Percentiles rank a stretch among this genome's conserved stretches.
phyloP scores from a whole-genome alignment of 2,113 vertebrate species.

The Pedetes capensis region DNA sequence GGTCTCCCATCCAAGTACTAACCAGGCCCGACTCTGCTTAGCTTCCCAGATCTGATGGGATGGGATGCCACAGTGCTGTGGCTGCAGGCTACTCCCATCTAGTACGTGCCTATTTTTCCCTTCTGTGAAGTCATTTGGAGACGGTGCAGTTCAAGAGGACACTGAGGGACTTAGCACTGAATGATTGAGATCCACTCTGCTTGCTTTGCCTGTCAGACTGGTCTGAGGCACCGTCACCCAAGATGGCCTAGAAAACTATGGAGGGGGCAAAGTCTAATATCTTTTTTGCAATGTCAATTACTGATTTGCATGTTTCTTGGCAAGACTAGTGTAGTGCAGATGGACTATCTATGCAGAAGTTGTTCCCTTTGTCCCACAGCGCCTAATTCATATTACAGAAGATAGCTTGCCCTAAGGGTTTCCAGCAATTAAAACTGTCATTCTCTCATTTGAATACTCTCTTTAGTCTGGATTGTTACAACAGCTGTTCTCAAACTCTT shows the following conservation, averaged over 20 bases:
- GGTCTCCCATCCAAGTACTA: too few species aligned
- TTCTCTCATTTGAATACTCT: slow-evolving; percentile 7
- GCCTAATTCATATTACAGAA: slow-evolving; percentile 38
- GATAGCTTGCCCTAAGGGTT: slow-evolving; percentile 31
- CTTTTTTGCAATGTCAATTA: background rate
- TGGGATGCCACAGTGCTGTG: too few species aligned
- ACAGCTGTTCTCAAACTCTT: slow-evolving; percentile 42
- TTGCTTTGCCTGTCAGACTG: background rate
- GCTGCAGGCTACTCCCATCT: too few species aligned
- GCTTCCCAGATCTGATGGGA: too few species aligned
- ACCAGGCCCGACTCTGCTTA: too few species aligned
- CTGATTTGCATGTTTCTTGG: slow-evolving; percentile 52
- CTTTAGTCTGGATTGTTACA: slow-evolving; percentile 9
- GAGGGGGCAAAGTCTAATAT: background rate
- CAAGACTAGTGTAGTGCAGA: slow-evolving; percentile 37
- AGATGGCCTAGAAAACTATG: background rate
- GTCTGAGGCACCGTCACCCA: slow-evolving; percentile 18
- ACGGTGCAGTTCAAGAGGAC: background rate
- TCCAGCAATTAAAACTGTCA: slow-evolving; percentile 43
- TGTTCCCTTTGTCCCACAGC: slow-evolving; percentile 42
- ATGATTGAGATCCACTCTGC: background rate
- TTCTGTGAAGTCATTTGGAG: background rate
- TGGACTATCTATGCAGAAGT: slow-evolving; percentile 36
- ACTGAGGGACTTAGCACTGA: background rate
- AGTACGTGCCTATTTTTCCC: background rate